phyloP scores from a whole-genome alignment of 2,113 vertebrate genomes.

The Zosterops hypoxanthus region DNA sequence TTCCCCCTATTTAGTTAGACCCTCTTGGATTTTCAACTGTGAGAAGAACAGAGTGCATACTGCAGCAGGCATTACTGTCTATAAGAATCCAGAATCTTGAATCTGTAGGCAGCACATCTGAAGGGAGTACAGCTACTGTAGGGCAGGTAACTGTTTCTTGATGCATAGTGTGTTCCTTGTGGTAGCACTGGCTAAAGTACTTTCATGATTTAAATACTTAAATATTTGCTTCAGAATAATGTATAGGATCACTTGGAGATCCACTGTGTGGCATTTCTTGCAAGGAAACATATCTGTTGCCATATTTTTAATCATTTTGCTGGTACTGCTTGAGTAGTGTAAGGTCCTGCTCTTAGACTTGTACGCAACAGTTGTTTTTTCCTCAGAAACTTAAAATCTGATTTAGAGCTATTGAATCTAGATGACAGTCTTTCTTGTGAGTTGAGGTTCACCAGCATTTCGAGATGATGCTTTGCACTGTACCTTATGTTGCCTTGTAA shows the following conservation, averaged over 20 bases:
- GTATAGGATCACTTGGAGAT: not conserved
- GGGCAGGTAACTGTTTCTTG: not conserved
- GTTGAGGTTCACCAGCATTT: not conserved
- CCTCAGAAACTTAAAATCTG: not conserved
- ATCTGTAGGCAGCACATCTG: not conserved
- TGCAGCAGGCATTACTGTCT: not conserved
- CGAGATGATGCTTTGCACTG: not conserved
- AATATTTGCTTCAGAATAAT: not conserved
- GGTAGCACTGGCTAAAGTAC: not conserved
- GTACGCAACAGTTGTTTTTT: not conserved
- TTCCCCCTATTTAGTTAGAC: not conserved
- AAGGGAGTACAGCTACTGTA: not conserved
- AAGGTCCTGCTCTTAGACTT: not conserved
- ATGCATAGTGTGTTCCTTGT: not conserved
- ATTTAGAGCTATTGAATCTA: not conserved
- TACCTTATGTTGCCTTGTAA: not conserved
- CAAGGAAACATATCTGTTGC: not conserved
- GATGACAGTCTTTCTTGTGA: not conserved
- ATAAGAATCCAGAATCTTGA: not conserved
- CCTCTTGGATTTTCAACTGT: not conserved
- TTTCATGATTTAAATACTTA: not conserved
- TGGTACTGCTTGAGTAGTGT: not conserved
- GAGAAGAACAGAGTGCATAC: not conserved
- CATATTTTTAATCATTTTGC: not conserved
- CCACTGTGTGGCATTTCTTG: not conserved